A percentile compares a stretch with the other conserved stretches of the same genome.
These are phyloP conservation scores for Pararge aegeria DNA, from an alignment of 1,140 invertebrate genomes.

Conservation along the genomic window DNA sequence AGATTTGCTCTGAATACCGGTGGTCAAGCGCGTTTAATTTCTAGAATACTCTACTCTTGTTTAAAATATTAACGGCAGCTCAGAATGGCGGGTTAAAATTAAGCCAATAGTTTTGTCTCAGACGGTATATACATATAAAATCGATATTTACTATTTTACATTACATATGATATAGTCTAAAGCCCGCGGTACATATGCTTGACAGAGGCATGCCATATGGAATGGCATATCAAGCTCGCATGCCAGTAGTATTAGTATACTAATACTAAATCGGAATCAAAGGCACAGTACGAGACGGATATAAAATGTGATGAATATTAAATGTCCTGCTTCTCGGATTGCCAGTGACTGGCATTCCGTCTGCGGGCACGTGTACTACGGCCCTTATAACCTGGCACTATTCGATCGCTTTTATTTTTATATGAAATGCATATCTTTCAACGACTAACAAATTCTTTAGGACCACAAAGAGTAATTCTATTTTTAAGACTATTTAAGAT, in stretches of 20 bases:
- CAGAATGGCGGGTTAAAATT: not conserved
- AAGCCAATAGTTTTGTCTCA: not conserved
- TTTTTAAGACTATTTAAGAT: conserved; percentile 31
- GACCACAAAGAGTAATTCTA: conserved; percentile 31
- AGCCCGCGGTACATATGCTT: no score
- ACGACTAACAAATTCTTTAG: conserved; percentile 26
- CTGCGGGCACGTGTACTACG: not conserved
- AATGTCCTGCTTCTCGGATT: not conserved
- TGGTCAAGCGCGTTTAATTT: conserved; percentile 48
- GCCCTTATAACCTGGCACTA: conserved; percentile 11
- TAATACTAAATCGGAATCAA: no score
- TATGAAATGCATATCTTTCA: conserved; percentile 34
- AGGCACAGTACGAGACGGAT: no score
- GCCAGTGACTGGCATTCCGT: not conserved
- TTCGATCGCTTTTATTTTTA: conserved; percentile 33
- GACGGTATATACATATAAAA: not conserved
- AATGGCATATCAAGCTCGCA: no score
- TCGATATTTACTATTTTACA: not conserved
- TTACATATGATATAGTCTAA: not conserved
- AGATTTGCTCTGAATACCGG: conserved; percentile 58
- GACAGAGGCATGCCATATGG: no score
- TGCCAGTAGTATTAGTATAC: no score
- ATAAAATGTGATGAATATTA: no score
- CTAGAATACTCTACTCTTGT: conserved; percentile 9
- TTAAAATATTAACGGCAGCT: not conserved